Conservation (phyloP, 2,888 invertebrate genomes). For the Zygogramma bicolorata region DNA sequence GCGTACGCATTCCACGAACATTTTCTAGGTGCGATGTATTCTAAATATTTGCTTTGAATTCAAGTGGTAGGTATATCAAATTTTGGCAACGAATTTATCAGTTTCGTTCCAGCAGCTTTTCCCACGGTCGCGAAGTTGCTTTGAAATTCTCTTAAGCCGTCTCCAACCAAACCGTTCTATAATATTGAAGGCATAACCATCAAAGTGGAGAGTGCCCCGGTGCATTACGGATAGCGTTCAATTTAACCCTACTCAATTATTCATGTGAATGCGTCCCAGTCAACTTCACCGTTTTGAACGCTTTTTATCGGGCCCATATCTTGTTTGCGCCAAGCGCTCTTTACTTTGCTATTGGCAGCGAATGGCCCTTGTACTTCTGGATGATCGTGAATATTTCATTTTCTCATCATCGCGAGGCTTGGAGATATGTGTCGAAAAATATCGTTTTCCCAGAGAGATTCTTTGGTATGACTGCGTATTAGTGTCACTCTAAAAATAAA, state of each 20-base stretch:
- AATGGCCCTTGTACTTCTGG: not conserved
- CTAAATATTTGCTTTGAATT: too few relatives aligned
- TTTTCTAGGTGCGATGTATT: too few relatives aligned
- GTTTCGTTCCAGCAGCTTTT: not conserved
- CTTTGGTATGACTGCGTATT: not conserved
- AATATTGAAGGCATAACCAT: not conserved
- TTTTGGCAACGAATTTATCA: too few relatives aligned
- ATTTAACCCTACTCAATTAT: slow-evolving; percentile 6
- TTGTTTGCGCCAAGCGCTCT: not conserved
- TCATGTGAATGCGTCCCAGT: not conserved
- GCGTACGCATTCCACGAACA: too few relatives aligned
- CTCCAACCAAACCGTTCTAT: not conserved
- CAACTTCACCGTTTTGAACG: not conserved
- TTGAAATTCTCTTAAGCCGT: not conserved
- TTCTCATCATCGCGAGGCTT: not conserved
- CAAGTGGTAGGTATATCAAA: too few relatives aligned
- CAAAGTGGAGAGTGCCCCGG: not conserved
- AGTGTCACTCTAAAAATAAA: not conserved
- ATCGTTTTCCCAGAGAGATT: not conserved
- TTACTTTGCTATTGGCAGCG: too few relatives aligned
- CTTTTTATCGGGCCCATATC: not conserved
- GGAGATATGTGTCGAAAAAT: not conserved
- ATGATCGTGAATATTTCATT: not conserved
- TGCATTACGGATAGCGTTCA: not conserved
- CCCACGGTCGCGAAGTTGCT: too few relatives aligned